Evolutionary conservation across 1,140 invertebrate genomes (phyloP), one percentile per base, ranked within the genome.

Genomic region (Parasteatoda tepidariorum): DNA sequence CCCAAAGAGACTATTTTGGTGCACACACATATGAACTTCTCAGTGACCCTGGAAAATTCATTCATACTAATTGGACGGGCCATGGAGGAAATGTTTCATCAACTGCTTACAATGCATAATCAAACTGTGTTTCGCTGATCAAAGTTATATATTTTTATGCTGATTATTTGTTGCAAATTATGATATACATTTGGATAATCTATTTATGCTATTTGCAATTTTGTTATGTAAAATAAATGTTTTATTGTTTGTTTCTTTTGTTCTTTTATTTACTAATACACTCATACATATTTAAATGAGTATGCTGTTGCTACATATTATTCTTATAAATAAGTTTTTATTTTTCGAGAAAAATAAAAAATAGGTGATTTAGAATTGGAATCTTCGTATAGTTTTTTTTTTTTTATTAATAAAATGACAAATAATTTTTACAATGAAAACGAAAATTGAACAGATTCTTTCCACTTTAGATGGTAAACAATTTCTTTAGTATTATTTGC

Each of bases 41-140:
- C 3, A 91, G 90, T 9, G 90, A 94, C 76, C 97, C 98, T 62
- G 97, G 97, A 28, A 93, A 93, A 85, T 99, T 95, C 89, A 91
- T 97, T 1, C 98, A 99, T 88, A 99, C 98, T 59, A 99, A 99
- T 89, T 99, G 98, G 98, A 99, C 98, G 11, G 98, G 98, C 18
- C 94, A 95, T 86, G 98, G 98, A 55, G 98, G 98, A 82, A 96
- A 96, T 87, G 96, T 99, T 0, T 98, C 97, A 0, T 96, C 97
- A 11, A 95, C 96, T 55, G 98, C 97, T 1, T 99, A 99, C 88
- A 93, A 95, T 88, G 97, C 94, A 83, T 98, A 93, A 92, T 81
- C 2, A 71, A n/a, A 28, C 5, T 48, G n/a, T 7, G 15, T 5
- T 41, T 78, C 30, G 18, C 15, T 74, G 24, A 18, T 55, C 15